Base-by-base conservation (phyloP, 2,113 vertebrate species). In the Ceuthmochares aereus region DNA sequence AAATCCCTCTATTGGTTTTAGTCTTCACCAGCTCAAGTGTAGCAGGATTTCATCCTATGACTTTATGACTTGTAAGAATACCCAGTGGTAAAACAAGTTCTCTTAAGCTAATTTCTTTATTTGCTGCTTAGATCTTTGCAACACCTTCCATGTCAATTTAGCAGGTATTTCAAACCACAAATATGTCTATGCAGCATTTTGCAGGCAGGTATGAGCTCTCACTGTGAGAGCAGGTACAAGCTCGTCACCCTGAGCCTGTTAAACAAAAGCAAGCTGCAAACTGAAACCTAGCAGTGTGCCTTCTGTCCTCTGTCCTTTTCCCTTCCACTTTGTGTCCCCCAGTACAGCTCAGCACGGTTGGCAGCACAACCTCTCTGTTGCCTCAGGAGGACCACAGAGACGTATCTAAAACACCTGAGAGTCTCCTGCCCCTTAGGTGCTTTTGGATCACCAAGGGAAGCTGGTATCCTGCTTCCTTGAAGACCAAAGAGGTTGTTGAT, bases 281-380 rank as follows among this genome's bases (percentile, higher is more conserved):
- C 1, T 8, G n/a, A 32, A 27, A 20, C 20, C 3, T 3, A 37
- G 63, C n/a, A 30, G 45, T 4, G 9, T 1, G 4, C 8, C 43
- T 64, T 9, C 4, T 19, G 21, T 42, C 16, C 40, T 27, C 29
- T 32, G 14, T n/a, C 66, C n/a, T 29, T 45, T 55, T 8, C 21
- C 20, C 21, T 43, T 21, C 23, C 34, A 4, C 25, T 12, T 10
- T 15, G 2, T 1, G 8, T 10, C 9, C 19, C 23, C 23, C 12
- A 8, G 3, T 3, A 19, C 17, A 40, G 68, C 36, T 36, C 4
- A 2, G 56, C 25, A 11, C 11, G 12, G 84, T n/a, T 1, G 1
- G n/a, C 54, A 6, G 36, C 37, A 55, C 30, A 40, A 12, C 25
- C 9, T 3, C 56, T 58, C 47, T 18, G 8, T 6, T 17, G 26